A percentile compares a stretch with the other conserved stretches of the same genome.
Evolutionary conservation across 2,113 vertebrate genomes (phyloP).

Genomic region (Oceanites oceanicus): DNA sequence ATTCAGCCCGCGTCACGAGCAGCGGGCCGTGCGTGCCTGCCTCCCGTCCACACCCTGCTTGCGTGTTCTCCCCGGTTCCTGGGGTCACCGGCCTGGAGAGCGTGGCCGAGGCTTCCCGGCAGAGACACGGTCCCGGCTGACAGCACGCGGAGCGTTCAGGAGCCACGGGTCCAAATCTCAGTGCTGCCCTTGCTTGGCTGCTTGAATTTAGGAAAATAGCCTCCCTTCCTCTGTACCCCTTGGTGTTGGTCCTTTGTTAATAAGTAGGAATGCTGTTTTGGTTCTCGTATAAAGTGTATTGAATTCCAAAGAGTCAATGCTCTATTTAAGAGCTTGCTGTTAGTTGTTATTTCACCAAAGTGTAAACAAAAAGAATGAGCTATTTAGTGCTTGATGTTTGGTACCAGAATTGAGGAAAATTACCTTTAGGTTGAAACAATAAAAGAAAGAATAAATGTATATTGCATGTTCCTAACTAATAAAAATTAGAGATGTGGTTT

Average conservation of each 20-base stretch:
- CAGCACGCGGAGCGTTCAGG: not conserved
- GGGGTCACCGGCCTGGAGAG: not conserved
- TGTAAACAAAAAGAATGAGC: not conserved
- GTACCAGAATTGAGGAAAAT: not conserved
- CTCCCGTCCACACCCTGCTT: not conserved
- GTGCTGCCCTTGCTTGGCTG: not conserved
- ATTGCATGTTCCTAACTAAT: not conserved
- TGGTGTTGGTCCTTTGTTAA: not conserved
- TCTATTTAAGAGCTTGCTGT: not conserved
- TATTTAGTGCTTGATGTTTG: conserved; percentile 3
- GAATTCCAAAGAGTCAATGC: not conserved
- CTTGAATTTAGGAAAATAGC: not conserved
- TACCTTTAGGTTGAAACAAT: not conserved
- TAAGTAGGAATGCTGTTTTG: not conserved
- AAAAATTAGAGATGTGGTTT: conserved; percentile 7
- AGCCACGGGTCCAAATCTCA: not conserved
- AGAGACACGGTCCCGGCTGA: not conserved
- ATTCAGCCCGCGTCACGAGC: not conserved
- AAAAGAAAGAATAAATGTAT: not conserved
- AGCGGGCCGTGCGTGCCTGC: rapidly evolving
- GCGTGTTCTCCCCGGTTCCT: not conserved
- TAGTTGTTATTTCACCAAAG: not conserved
- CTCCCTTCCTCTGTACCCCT: not conserved
- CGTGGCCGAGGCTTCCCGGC: rapidly evolving
- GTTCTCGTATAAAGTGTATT: not conserved